Percentiles rank a stretch among this genome's conserved stretches.
phyloP scores from a whole-genome alignment of 2,888 invertebrate species.

The Himalopsyche tibetana region DNA sequence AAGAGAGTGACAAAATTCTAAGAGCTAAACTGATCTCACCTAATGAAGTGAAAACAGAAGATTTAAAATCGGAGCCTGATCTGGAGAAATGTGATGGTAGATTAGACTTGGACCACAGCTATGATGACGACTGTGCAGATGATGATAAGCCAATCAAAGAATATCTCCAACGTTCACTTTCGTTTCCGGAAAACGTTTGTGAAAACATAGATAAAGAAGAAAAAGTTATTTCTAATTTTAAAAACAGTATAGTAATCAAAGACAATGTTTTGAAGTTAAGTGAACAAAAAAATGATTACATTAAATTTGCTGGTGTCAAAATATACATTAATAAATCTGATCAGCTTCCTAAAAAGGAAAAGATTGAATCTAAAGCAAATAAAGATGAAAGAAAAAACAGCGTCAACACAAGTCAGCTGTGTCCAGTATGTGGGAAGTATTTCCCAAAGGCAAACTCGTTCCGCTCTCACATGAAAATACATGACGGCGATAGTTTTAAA shows the following conservation, averaged over 20 bases:
- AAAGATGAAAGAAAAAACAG: slow-evolving; percentile 13
- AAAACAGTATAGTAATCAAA: background rate
- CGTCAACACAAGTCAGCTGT: slow-evolving; percentile 47
- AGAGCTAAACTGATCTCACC: slow-evolving; percentile 41
- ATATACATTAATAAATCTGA: slow-evolving; percentile 25
- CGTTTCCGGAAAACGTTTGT: background rate
- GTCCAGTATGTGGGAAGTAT: slow-evolving; percentile 60
- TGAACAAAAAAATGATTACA: background rate
- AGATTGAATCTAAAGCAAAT: background rate
- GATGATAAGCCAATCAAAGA: slow-evolving; percentile 42
- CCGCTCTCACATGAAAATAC: slow-evolving; percentile 57
- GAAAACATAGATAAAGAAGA: too few relatives aligned
- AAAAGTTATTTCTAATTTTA: too few relatives aligned
- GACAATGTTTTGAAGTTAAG: background rate
- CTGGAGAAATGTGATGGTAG: slow-evolving; percentile 52
- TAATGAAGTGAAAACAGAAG: slow-evolving; percentile 41
- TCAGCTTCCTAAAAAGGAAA: slow-evolving; percentile 18
- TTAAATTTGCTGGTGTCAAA: background rate
- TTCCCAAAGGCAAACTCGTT: slow-evolving; percentile 54
- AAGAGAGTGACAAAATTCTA: slow-evolving; percentile 57
- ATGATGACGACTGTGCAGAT: slow-evolving; percentile 20
- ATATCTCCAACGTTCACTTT: slow-evolving; percentile 12
- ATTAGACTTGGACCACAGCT: slow-evolving; percentile 44
- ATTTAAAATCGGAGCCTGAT: slow-evolving; percentile 46
- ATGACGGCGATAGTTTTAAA: slow-evolving; percentile 35